Base-by-base conservation (phyloP, 2,797 vertebrate genomes). In the Sphenopsis melanotis region DNA sequence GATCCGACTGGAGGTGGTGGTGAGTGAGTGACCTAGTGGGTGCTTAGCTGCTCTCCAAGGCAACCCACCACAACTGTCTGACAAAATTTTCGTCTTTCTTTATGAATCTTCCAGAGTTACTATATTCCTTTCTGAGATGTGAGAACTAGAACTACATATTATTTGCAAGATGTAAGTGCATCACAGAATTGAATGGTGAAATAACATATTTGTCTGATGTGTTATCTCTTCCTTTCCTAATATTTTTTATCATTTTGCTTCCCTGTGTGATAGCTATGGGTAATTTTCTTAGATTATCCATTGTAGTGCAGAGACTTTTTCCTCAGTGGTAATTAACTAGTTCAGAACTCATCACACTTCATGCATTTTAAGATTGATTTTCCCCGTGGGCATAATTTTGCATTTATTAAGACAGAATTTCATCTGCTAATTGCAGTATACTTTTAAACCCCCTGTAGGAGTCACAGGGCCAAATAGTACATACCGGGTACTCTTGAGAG, bases 201-300 rank as follows among this genome's bases (percentile, higher is more conserved):
- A 87, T 76, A 65, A 20, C 34, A 59, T 64, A 78, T 18, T 83
- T 69, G 6, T 46, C 9, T 44, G 8, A 30, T 72, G 14, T 55
- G 17, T 42, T 61, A 41, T 32, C 18, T 61, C 7, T 81, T 91
- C 2, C 12, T 87, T 86, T 87, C 11, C 42, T 76, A 66, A 55
- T n/a, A 49, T 27, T 65, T 93, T 78, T 34, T 47, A 82, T 10
- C 4, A 44, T 76, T 89, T 89, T 84, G 7, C 36, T 82, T 89
- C 61, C 29, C 65, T 52, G 15, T 87, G 30, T 84, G n/a, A 46
- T 9, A 87, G 20, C 29, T 87, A 75, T 0, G 30, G n/a, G 24
- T 87, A 59, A 61, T 88, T 78, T 88, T 88, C 53, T 88, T 68
- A 78, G 37, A 71, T 86, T 90, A 86, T 37, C 36, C 20, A 10